phyloP scores from a whole-genome alignment of 2,888 invertebrate genomes.

The Panzeria rudis region DNA sequence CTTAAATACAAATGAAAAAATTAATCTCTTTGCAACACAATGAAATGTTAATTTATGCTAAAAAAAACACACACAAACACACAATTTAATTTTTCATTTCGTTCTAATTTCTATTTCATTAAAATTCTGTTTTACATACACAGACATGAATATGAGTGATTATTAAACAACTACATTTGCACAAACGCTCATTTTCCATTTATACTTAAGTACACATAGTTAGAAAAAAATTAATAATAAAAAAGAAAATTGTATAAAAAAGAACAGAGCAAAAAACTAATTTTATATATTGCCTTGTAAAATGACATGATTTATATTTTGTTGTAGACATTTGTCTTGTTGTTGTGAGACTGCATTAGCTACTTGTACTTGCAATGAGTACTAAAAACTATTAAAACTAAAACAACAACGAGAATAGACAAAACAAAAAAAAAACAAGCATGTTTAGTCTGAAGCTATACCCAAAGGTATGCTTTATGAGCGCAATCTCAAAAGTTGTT shows the following conservation, averaged over 20 bases:
- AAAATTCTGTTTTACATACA: constrained; percentile 48
- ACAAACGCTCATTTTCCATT: constrained; percentile 26
- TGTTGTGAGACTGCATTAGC: constrained; percentile 45
- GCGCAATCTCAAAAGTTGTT: neutral
- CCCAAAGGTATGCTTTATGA: neutral
- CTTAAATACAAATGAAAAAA: neutral
- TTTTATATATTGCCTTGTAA: constrained; percentile 48
- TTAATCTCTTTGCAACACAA: neutral
- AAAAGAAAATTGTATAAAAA: neutral
- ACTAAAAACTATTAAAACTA: constrained; percentile 35
- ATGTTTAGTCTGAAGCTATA: neutral
- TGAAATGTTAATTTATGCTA: neutral
- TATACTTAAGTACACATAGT: neutral
- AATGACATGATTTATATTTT: constrained; percentile 36
- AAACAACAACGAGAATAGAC: constrained; percentile 12
- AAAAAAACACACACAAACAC: neutral
- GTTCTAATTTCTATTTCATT: constrained; percentile 50
- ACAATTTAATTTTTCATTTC: constrained; percentile 40
- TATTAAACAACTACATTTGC: constrained; percentile 28
- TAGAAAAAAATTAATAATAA: neutral
- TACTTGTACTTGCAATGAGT: constrained; percentile 15
- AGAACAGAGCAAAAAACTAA: constrained; percentile 16
- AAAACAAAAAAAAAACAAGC: neutral
- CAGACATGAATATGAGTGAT: constrained; percentile 4
- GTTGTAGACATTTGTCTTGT: constrained; percentile 20